Percentiles rank a stretch among this genome's conserved stretches.
phyloP scores from a whole-genome alignment of 2,888 invertebrate species.

The Eretmocerus hayati region DNA sequence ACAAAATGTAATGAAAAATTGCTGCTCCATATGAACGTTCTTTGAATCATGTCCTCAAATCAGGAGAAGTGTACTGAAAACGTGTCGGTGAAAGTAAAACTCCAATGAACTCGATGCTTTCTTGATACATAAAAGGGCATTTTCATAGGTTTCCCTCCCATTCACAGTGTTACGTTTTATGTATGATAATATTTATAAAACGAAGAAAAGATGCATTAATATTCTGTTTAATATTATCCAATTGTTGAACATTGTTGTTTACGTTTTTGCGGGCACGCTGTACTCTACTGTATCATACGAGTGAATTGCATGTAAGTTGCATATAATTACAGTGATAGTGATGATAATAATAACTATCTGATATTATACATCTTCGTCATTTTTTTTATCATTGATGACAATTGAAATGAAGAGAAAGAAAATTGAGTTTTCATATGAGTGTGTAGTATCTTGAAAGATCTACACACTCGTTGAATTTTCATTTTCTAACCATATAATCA shows the following conservation, averaged over 20 bases:
- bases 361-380: conserved; percentile 22
- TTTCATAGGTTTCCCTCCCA: conserved; percentile 22
- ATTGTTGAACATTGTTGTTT: conserved; percentile 46
- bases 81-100: not conserved
- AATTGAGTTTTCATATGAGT: conserved; percentile 13
- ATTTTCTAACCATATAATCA: conserved; percentile 17
- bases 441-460: conserved; percentile 5
- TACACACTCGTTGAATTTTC: conserved; percentile 16
- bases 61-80: not conserved
- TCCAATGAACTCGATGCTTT: conserved; percentile 6
- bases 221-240: conserved; percentile 46
- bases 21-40: too few species aligned
- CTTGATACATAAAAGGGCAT: conserved; percentile 20
- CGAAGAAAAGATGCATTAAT: conserved; percentile 29
- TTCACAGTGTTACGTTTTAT: conserved; percentile 42
- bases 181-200: conserved; percentile 40
- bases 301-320: conserved; percentile 25
- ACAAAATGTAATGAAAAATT: conserved; percentile 13
- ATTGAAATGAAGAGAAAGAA: conserved; percentile 6
- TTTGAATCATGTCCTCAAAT: not conserved
- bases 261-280: conserved; percentile 44
- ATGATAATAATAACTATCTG: conserved; percentile 24
- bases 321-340: conserved; percentile 30
- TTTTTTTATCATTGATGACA: conserved; percentile 24
- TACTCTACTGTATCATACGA: conserved; percentile 44